Conservation (phyloP, 2,797 vertebrate genomes). For the Thaleichthys pacificus region DNA sequence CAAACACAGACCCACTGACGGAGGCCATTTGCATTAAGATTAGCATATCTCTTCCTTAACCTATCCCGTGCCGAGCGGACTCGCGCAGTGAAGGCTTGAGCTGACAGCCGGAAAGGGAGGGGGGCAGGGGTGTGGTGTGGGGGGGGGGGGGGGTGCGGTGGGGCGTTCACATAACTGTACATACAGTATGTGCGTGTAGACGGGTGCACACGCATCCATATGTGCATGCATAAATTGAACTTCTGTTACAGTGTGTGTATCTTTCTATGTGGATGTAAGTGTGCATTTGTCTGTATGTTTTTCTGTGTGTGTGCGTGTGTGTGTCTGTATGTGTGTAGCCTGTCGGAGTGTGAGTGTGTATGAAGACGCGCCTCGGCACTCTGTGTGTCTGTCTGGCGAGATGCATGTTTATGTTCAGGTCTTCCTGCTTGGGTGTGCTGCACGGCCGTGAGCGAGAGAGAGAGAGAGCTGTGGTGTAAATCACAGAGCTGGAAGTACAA, state of each 20-base stretch:
- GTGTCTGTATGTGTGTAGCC: neutral
- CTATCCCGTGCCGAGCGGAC: slow-evolving; percentile 16
- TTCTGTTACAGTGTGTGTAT: slow-evolving; percentile 1
- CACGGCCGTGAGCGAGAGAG: neutral
- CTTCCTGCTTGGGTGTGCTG: neutral
- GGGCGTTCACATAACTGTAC: neutral
- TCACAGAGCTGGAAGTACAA: slow-evolving; percentile 49
- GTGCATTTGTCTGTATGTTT: slow-evolving; percentile 4
- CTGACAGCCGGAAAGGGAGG: neutral
- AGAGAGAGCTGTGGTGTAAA: slow-evolving; percentile 17
- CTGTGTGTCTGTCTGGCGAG: neutral
- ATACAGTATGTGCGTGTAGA: neutral
- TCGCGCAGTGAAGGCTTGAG: slow-evolving; percentile 18
- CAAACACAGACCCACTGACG: neutral
- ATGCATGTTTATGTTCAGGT: neutral
- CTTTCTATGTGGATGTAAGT: slow-evolving; percentile 12
- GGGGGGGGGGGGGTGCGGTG: neutral
- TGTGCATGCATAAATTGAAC: neutral
- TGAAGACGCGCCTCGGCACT: neutral
- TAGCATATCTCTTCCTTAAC: slow-evolving; percentile 37
- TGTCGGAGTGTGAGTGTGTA: neutral
- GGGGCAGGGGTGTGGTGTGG: too few relatives aligned
- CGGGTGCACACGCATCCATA: neutral
- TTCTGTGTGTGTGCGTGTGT: neutral
- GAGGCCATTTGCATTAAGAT: slow-evolving; percentile 38